Conservation (phyloP, 2,797 vertebrate species). For the Epinephelus coioides region DNA sequence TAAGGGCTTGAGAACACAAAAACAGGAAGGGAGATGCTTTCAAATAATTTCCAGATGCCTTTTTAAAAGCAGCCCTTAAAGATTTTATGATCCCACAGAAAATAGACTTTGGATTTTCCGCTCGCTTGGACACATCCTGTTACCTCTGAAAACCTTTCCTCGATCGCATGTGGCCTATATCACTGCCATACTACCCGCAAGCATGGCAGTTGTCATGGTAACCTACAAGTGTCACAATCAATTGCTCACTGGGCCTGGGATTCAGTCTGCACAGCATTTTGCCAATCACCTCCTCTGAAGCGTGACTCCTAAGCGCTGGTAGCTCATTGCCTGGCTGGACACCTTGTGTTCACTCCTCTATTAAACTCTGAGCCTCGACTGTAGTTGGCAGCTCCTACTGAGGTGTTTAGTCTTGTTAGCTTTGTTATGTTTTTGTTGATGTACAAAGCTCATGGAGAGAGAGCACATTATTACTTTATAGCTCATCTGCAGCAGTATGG, state of each 20-base stretch:
- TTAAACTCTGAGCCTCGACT: slow-evolving; percentile 59
- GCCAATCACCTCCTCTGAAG: slow-evolving; percentile 77
- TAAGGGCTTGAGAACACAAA: background rate
- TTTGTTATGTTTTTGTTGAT: slow-evolving; percentile 30
- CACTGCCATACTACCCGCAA: slow-evolving; percentile 46
- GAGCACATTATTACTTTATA: slow-evolving; percentile 25
- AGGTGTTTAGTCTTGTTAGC: slow-evolving; percentile 56
- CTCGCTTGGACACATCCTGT: slow-evolving; percentile 36
- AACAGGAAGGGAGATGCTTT: slow-evolving; percentile 12
- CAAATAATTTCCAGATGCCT: slow-evolving; percentile 14
- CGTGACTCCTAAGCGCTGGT: slow-evolving; percentile 69
- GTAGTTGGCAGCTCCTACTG: slow-evolving; percentile 44
- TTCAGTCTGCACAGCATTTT: slow-evolving; percentile 65
- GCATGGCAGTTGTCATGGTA: slow-evolving; percentile 80
- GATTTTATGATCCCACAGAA: slow-evolving; percentile 38
- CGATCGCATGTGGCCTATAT: slow-evolving; percentile 52
- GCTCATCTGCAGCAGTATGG: background rate
- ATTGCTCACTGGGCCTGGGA: slow-evolving; percentile 68
- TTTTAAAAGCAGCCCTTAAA: slow-evolving; percentile 32
- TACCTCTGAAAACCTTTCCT: slow-evolving; percentile 47
- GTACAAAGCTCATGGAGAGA: slow-evolving; percentile 11
- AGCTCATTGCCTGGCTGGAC: slow-evolving; percentile 72
- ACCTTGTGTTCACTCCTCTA: slow-evolving; percentile 51
- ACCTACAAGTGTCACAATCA: slow-evolving; percentile 78
- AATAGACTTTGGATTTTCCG: slow-evolving; percentile 47